Evolutionary conservation across 2,888 invertebrate species (phyloP).

Genomic region (Campaea margaritaria): DNA sequence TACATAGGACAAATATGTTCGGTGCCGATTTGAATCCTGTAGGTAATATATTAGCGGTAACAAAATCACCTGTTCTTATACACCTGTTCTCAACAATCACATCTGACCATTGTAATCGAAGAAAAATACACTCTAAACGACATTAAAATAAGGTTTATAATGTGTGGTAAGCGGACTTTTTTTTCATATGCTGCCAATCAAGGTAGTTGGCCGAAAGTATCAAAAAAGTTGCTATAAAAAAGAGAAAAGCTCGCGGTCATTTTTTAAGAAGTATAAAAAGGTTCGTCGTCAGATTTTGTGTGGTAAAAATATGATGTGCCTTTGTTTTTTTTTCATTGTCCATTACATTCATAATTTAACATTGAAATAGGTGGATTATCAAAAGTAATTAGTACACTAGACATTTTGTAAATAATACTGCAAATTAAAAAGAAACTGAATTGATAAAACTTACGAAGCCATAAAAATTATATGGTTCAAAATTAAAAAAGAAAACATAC

Average conservation of each 20-base stretch:
- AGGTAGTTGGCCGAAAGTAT: constrained; percentile 65
- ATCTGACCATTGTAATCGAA: constrained; percentile 61
- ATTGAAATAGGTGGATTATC: no score
- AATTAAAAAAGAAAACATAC: no score
- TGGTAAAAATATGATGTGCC: not conserved
- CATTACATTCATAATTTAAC: no score
- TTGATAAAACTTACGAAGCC: no score
- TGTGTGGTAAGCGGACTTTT: constrained; percentile 21
- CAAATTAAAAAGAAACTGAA: no score
- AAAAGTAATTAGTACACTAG: no score
- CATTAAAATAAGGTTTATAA: constrained; percentile 31
- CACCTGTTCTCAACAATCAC: constrained; percentile 83
- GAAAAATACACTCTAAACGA: constrained; percentile 45
- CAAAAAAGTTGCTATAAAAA: constrained; percentile 48
- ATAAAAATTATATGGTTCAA: not conserved
- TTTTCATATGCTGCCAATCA: constrained; percentile 53
- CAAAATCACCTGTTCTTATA: constrained; percentile 80
- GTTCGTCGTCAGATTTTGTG: constrained; percentile 18
- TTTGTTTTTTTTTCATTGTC: no score
- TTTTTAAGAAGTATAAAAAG: constrained; percentile 56
- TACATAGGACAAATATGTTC: constrained; percentile 70
- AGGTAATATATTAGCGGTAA: constrained; percentile 79
- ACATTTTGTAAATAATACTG: no score
- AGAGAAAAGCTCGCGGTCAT: constrained; percentile 55
- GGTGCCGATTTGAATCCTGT: constrained; percentile 74